These are phyloP conservation scores for Latheticus oryzae DNA, from an alignment of 2,888 invertebrate genomes.

Conservation along the genomic window DNA sequence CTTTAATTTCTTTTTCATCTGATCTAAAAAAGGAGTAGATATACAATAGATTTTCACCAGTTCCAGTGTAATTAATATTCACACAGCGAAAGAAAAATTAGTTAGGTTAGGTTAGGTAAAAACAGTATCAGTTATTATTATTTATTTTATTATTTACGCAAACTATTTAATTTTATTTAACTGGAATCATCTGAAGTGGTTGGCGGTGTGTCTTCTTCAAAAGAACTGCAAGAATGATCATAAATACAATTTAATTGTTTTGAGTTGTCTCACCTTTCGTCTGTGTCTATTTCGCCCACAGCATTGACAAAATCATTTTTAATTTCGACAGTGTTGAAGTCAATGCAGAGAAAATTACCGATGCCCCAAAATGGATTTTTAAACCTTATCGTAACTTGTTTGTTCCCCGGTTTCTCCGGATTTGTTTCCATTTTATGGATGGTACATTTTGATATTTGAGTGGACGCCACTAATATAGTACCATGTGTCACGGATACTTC, in stretches of 20 bases:
- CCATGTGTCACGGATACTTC: constrained; percentile 6
- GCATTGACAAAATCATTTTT: constrained; percentile 19
- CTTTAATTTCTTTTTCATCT: constrained; percentile 27
- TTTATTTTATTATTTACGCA: constrained; percentile 19
- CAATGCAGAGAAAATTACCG: constrained; percentile 12
- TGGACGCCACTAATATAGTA: constrained; percentile 12
- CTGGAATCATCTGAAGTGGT: constrained; percentile 1
- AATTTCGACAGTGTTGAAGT: constrained; percentile 4
- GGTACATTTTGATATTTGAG: constrained; percentile 9
- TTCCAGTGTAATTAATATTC: constrained; percentile 30
- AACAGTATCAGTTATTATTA: constrained; percentile 26
- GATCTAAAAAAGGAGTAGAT: constrained; percentile 22
- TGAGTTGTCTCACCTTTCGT: constrained; percentile 31
- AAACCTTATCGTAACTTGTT: constrained; percentile 9
- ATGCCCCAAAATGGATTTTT: constrained; percentile 17
- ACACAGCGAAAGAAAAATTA: constrained; percentile 30
- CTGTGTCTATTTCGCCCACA: constrained; percentile 12
- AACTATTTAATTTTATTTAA: constrained; percentile 13
- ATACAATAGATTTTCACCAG: constrained; percentile 30
- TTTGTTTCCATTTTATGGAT: constrained; percentile 15
- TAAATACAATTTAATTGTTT: constrained; percentile 35
- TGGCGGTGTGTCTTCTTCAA: constrained; percentile 4
- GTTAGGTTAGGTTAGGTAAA: constrained; percentile 27
- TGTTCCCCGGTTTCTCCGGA: constrained; percentile 7
- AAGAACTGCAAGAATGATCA: constrained; percentile 27